Evolutionary conservation across 2,888 invertebrate species (phyloP), one percentile per base, ranked within the genome.

Genomic region (Callimorpha dominula): DNA sequence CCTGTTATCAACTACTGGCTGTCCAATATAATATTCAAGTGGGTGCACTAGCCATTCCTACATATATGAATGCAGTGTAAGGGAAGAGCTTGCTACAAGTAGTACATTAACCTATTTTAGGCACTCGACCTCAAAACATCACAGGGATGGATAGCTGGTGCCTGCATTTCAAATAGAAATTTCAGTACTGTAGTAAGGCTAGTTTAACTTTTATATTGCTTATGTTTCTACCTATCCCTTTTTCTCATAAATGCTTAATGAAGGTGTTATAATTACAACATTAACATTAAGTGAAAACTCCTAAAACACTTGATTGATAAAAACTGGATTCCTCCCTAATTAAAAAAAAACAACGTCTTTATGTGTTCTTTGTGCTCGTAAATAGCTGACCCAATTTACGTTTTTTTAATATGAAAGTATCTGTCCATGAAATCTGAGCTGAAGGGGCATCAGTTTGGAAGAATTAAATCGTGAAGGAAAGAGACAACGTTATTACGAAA

Each of bases 31-130:
- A 46, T 57, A 74, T 74, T 74, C 64, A 68, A 46, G 68, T 42
- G 52, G 46, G 46, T 68, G 46, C 66, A 66, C 14, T 12, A 52
- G 42, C 57, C 42, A 50, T 40, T n/a, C 64, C 31, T 68, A 52
- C 17, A 11, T 64, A 40, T 40, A 69, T 67, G 63, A 70, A 42
- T 70, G 49, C 42, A 31, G 43, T 40, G 70, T 67, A 20, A 70
- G 57, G 43, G 17, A 49, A 52, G 60, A 66, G 50, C 68, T 63
- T 54, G 68, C 60, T 7, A 73, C 75, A 81, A 79, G 78, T 72
- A 73, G 75, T 76, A 46, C 82, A 82, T 84, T 82, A 83, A 84
- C 82, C 82, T 75, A 84, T 78, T 81, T 82, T 71, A 65, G 52
- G 66, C 71, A 1, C 73, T 80, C 72, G 82, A 78, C 84, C 74